Evolutionary conservation across 2,888 invertebrate species (phyloP), one percentile per base, ranked within the genome.

Genomic region (Eupeodes latifasciatus): DNA sequence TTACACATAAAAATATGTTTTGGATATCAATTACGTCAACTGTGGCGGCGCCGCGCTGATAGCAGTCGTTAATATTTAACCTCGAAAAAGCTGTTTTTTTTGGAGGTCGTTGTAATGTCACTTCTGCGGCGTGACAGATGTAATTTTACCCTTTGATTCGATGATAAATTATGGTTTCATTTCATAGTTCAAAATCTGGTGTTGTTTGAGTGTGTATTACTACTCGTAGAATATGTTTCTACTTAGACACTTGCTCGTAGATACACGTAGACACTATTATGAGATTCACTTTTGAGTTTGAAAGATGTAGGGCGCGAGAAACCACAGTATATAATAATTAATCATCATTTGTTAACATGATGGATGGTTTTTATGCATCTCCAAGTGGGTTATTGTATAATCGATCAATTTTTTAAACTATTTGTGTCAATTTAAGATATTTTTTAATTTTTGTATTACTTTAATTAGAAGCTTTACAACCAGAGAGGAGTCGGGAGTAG

Each of bases 261-360:
- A n/a, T 4, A 36, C 14, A 59, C 9, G 9, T 40, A n/a, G 55
- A 69, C 53, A 44, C 40, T 40, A 40, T 40, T 36, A 53, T 12
- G 55, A 71, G 55, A 71, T 71, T 55, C 19, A 19, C 12, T 27
- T 49, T 40, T 19, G 19, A 12, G 4, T 49, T 55, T 19, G 14
- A 16, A 5, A 16, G 19, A 44, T 55, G 53, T 55, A 55, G 71
- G 55, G 71, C 71, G 16, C 40, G 14, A 71, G 12, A 19, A 71
- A 44, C 55, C 55, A 44, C 71, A 71, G 9, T 66, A 27, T 66
- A 14, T 40, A 40, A 40, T 40, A 40, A 40, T 40, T 40, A 71
- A 55, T 71, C 55, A 71, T 71, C 71, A 71, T 71, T 27, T 55
- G 55, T 71, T 55, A 55, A 49, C 27, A 55, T 44, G 71, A 53